Conservation (phyloP, 2,113 vertebrate species). For the Myiagra hebetior region DNA sequence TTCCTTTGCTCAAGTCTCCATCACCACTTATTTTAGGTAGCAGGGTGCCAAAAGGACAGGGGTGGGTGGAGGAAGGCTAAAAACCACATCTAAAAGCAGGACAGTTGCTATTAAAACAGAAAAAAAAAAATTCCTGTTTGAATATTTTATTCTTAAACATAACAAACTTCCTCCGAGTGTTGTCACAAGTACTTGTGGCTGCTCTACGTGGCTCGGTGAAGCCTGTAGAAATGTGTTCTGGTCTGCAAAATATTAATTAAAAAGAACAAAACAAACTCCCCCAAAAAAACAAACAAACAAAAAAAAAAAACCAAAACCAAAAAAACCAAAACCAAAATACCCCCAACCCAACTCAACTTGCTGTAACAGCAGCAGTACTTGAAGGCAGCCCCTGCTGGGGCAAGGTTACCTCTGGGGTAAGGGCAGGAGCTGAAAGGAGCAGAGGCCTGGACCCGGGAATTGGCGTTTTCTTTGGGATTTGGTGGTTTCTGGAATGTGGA, state of each 20-base stretch:
- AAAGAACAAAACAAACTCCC: background rate
- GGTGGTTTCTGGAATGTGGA: background rate
- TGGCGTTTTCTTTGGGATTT: background rate
- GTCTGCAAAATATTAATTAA: slow-evolving; percentile 21
- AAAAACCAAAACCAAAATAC: background rate
- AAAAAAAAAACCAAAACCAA: background rate
- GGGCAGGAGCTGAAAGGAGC: slow-evolving; percentile 30
- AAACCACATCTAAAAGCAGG: background rate
- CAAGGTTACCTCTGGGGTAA: background rate
- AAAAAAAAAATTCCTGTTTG: slow-evolving; percentile 20
- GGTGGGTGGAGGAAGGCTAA: background rate
- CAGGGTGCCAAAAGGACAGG: background rate
- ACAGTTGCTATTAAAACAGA: slow-evolving; percentile 12
- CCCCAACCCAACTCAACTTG: background rate
- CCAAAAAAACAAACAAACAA: background rate
- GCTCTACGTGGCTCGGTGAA: slow-evolving; percentile 19
- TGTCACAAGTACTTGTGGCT: slow-evolving; percentile 18
- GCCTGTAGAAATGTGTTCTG: slow-evolving; percentile 47
- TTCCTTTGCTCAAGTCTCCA: background rate
- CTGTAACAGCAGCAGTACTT: slow-evolving; percentile 42
- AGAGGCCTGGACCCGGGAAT: background rate
- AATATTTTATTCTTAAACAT: slow-evolving; percentile 62
- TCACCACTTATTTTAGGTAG: slow-evolving; percentile 32
- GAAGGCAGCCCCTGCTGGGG: background rate
- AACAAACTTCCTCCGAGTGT: slow-evolving; percentile 36